phyloP scores from a whole-genome alignment of 2,113 vertebrate genomes.

The Pseudorasbora parva region DNA sequence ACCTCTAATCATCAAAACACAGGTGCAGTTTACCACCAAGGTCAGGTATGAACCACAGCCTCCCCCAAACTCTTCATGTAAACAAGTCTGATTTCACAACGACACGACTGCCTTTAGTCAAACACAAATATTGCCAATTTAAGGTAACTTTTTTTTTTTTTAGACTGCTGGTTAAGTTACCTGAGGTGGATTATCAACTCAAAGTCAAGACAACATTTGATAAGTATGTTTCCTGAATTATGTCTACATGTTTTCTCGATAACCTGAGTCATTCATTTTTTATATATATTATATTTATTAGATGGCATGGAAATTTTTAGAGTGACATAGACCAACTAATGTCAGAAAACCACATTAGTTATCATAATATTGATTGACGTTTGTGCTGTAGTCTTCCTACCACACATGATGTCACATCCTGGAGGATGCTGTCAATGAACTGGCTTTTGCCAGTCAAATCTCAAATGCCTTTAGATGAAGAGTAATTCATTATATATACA shows the following conservation, averaged over 20 bases:
- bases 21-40: conserved; percentile 96
- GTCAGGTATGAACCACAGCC: conserved; percentile 81
- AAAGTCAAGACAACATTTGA: conserved; percentile 97
- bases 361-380: background rate
- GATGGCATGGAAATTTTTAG: too few relatives aligned
- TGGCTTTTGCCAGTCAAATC: background rate
- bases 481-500: background rate
- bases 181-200: conserved; percentile 95
- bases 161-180: conserved; percentile 93
- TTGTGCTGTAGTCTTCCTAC: background rate
- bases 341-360: background rate
- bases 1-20: conserved; percentile 94
- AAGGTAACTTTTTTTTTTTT: conserved; percentile 53
- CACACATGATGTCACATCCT: conserved; percentile 11
- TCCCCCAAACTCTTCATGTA: background rate
- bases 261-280: background rate
- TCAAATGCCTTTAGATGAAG: background rate
- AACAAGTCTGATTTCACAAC: background rate
- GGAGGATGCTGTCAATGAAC: background rate
- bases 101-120: too few relatives aligned
- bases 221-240: conserved; percentile 82
- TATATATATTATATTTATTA: too few relatives aligned
- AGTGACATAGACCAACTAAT: background rate
- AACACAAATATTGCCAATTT: background rate
- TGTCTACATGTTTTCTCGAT: background rate